Evolutionary conservation across 2,113 vertebrate genomes (phyloP), one percentile per base, ranked within the genome.

Genomic region (Dicaeum eximium): DNA sequence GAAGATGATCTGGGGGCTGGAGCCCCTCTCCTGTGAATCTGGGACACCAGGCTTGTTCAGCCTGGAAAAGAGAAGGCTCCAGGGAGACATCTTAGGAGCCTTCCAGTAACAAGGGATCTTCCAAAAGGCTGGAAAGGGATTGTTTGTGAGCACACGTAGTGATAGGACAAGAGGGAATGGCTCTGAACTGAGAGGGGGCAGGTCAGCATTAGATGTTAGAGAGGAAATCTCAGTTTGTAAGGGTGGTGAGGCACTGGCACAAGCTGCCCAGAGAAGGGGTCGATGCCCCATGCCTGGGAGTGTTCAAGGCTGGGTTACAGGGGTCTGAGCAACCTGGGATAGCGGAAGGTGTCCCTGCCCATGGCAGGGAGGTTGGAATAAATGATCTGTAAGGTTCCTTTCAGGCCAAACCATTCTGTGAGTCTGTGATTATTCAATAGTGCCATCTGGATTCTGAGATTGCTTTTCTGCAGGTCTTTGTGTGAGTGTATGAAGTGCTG

Each of bases 251-350:
- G 1, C 22, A 5, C 15, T 57, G 37, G 27, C 28, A 37, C 10
- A 37, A 31, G 19, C 6, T 37, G 7, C 22, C 18, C 51, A 57
- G 44, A 16, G 50, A 88, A 50, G 58, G 3, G 23, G 15, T 37
- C 0, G 0, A 11, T 65, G 58, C 12, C 15, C 18, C 23, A 4
- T 24, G 8, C 51, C 33, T 37, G 37, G 7, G 20, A 51, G 5
- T 9, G 33, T 44, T 65, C 18, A 57, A 51, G 27, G 11, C 25
- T 11, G 31, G 42, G 25, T 57, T 50, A 37, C 51, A 71, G 27
- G 22, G 10, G 2, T 28, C 44, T 65, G 75, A 65, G 37, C 37
- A 65, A 7, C 12, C 42, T 73, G 22, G 4, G 16, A 8, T 24
- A 23, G 15, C 20, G 37, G 33, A 44, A 57, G 20, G 5, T 57